A percentile compares a stretch with the other conserved stretches of the same genome.
Conservation (phyloP, 2,888 invertebrate genomes). For the Caenorhabditis sp. region DNA sequence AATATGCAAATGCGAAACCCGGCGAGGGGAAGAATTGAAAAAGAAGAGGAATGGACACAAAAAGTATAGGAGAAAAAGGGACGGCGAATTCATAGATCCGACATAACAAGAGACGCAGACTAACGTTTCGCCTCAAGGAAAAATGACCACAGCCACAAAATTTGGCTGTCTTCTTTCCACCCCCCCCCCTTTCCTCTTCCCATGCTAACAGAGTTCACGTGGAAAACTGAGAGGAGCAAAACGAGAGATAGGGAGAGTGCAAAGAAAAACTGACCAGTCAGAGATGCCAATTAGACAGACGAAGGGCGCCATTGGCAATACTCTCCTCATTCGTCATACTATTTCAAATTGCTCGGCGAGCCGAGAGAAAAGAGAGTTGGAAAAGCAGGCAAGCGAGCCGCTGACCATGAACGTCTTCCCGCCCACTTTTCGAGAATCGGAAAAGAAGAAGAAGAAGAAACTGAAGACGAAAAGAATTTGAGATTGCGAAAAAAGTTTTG, state of each 20-base stretch:
- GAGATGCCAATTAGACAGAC: not conserved
- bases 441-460: slow-evolving; percentile 6
- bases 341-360: slow-evolving; percentile 17
- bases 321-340: too few relatives aligned
- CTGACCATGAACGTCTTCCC: slow-evolving; percentile 14
- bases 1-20: slow-evolving; percentile 52
- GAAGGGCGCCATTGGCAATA: slow-evolving; percentile 4
- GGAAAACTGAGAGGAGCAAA: slow-evolving; percentile 1
- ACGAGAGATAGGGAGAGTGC: not conserved
- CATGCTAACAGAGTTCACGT: not conserved
- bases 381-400: slow-evolving; percentile 3
- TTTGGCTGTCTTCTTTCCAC: slow-evolving; percentile 6
- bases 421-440: slow-evolving; percentile 8
- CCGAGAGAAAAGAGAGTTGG: not conserved
- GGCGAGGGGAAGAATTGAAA: not conserved
- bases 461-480: slow-evolving; percentile 2
- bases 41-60: slow-evolving; percentile 2
- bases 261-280: not conserved
- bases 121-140: slow-evolving; percentile 23
- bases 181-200: slow-evolving; percentile 8
- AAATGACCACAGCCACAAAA: slow-evolving; percentile 11
- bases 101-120: slow-evolving; percentile 18
- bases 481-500: not conserved
- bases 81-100: slow-evolving; percentile 18
- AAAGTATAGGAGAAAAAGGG: slow-evolving; percentile 12